A percentile compares a stretch with the other conserved stretches of the same genome.
These are phyloP conservation scores for Prochilodus magdalenae DNA, from an alignment of 2,113 vertebrate species.

Conservation along the genomic window DNA sequence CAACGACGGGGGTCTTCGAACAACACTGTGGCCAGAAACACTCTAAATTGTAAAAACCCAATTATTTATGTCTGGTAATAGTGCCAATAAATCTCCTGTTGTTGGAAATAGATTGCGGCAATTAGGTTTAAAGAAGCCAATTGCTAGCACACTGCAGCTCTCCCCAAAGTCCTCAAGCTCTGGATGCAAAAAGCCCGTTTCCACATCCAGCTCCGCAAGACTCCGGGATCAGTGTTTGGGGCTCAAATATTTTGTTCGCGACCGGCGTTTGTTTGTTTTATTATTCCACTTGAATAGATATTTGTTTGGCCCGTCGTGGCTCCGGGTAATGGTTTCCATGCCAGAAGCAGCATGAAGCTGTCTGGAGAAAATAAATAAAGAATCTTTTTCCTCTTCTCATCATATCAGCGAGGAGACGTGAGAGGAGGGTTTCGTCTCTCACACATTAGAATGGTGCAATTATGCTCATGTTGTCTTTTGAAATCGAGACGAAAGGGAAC, in stretches of 20 bases:
- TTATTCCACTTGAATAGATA: conserved; percentile 54
- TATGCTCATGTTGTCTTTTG: conserved; percentile 52
- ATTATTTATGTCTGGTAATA: conserved; percentile 57
- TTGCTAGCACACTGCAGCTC: conserved; percentile 44
- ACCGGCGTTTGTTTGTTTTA: conserved; percentile 53
- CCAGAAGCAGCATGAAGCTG: conserved; percentile 46
- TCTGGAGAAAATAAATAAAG: conserved; percentile 55
- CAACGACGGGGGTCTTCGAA: conserved; percentile 46
- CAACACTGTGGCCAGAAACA: conserved; percentile 9
- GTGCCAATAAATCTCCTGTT: conserved; percentile 54
- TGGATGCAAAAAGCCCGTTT: conserved; percentile 29
- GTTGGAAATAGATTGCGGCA: conserved; percentile 55
- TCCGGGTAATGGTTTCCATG: conserved; percentile 58
- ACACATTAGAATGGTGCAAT: conserved; percentile 54
- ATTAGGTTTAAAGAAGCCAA: conserved; percentile 54
- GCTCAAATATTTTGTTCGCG: conserved; percentile 50
- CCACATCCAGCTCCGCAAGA: conserved; percentile 31
- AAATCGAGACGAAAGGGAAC: conserved; percentile 52
- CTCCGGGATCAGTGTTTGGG: conserved; percentile 42
- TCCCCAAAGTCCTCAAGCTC: conserved; percentile 28
- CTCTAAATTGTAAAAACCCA: conserved; percentile 36
- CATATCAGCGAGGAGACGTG: conserved; percentile 29
- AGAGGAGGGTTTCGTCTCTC: conserved; percentile 49
- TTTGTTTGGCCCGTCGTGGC: conserved; percentile 53
- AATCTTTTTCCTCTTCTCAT: conserved; percentile 44